These are phyloP conservation scores for Oligia fasciuncula DNA, from an alignment of 2,888 invertebrate species.

Conservation along the genomic window DNA sequence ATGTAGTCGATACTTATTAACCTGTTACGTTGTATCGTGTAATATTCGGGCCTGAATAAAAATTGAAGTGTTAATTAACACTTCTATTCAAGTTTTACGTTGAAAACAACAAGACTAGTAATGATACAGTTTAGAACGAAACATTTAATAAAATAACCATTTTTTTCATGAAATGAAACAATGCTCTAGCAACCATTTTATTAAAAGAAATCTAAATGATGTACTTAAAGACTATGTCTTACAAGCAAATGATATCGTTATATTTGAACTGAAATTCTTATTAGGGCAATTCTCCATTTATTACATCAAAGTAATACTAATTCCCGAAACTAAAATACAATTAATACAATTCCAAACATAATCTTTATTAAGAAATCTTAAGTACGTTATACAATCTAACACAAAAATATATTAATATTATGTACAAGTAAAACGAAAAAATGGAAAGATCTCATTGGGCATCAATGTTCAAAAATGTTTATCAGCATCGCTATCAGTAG, in stretches of 20 bases:
- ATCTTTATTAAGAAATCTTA: background rate
- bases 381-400: background rate
- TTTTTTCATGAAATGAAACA: background rate
- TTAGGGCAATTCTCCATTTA: background rate
- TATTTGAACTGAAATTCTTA: background rate
- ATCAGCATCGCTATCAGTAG: no score
- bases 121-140: background rate
- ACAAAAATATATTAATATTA: no score
- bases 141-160: background rate
- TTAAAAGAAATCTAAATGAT: background rate
- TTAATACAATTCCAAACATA: background rate
- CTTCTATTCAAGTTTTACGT: background rate
- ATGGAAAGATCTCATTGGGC: no score
- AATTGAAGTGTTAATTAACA: background rate
- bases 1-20: background rate
- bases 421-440: background rate
- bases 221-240: background rate
- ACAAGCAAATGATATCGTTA: background rate
- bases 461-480: no score
- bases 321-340: background rate
- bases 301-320: background rate
- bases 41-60: background rate
- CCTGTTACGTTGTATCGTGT: background rate
- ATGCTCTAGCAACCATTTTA: background rate
- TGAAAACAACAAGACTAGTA: background rate